These are phyloP conservation scores for Thamnaconus septentrionalis DNA, from an alignment of 2,113 vertebrate genomes.

Conservation along the genomic window DNA sequence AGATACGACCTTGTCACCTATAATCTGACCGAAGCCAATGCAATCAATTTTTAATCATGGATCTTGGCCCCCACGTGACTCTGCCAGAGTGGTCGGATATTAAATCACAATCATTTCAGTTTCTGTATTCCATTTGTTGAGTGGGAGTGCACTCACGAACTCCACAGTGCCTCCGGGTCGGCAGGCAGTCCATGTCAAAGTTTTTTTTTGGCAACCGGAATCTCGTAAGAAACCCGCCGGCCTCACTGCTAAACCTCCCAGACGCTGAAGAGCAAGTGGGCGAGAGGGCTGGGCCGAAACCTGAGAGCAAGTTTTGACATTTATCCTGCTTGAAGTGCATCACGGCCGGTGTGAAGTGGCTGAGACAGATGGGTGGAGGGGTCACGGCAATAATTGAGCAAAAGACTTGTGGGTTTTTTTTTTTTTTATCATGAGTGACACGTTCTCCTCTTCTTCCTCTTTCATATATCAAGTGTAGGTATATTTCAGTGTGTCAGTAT, in stretches of 20 bases:
- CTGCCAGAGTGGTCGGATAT: not conserved
- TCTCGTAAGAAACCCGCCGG: slow-evolving; percentile 3
- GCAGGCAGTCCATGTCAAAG: not conserved
- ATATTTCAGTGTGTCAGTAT: no score
- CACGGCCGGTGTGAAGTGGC: not conserved
- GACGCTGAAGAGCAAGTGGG: not conserved
- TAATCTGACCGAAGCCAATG: slow-evolving; percentile 9
- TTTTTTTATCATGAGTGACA: no score
- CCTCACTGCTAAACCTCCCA: no score
- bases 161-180: not conserved
- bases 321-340: not conserved
- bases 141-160: not conserved
- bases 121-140: no score
- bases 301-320: no score
- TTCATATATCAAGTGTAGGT: no score
- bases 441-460: no score
- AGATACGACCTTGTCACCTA: not conserved
- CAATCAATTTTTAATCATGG: slow-evolving; percentile 18
- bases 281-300: not conserved
- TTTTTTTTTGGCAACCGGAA: not conserved
- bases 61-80: not conserved
- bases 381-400: no score
- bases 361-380: not conserved
- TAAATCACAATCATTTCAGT: not conserved
- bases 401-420: no score